Conservation (phyloP, 2,888 invertebrate genomes). For the Willowsia nigromaculata region DNA sequence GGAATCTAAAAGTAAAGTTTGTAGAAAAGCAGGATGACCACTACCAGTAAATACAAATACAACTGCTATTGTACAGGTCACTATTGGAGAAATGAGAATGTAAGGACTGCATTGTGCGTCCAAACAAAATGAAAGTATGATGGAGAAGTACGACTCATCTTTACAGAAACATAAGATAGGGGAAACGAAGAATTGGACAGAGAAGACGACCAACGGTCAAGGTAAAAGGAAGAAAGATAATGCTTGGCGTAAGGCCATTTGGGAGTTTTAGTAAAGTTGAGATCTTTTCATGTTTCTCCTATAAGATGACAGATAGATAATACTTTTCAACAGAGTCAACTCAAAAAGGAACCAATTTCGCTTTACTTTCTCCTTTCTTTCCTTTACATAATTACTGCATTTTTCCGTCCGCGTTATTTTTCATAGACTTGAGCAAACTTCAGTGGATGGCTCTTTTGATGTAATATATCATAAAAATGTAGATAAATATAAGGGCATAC, state of each 20-base stretch:
- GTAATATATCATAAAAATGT: neutral
- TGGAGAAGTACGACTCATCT: neutral
- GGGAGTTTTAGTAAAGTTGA: slow-evolving; percentile 44
- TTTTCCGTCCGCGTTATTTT: neutral
- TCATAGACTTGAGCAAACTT: neutral
- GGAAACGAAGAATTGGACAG: neutral
- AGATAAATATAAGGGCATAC: neutral
- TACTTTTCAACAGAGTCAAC: slow-evolving; percentile 30
- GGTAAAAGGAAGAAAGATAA: slow-evolving; percentile 17
- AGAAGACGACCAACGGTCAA: slow-evolving; percentile 36
- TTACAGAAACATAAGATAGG: neutral
- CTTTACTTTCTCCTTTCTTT: neutral
- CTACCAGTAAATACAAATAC: neutral
- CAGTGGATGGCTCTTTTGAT: neutral
- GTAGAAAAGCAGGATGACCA: neutral
- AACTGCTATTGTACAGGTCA: neutral
- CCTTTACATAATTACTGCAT: slow-evolving; percentile 24
- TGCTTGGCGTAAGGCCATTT: slow-evolving; percentile 46
- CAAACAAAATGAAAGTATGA: neutral
- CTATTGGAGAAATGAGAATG: neutral
- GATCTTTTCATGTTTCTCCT: neutral
- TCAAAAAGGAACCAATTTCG: neutral
- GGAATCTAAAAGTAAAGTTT: slow-evolving; percentile 17
- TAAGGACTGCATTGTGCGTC: slow-evolving; percentile 36
- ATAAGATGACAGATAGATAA: slow-evolving; percentile 49